Evolutionary conservation across 92 coral and sea anemone species (phyloP), one percentile per base, ranked within the genome.

Genomic region (Epizoanthus ramosus): DNA sequence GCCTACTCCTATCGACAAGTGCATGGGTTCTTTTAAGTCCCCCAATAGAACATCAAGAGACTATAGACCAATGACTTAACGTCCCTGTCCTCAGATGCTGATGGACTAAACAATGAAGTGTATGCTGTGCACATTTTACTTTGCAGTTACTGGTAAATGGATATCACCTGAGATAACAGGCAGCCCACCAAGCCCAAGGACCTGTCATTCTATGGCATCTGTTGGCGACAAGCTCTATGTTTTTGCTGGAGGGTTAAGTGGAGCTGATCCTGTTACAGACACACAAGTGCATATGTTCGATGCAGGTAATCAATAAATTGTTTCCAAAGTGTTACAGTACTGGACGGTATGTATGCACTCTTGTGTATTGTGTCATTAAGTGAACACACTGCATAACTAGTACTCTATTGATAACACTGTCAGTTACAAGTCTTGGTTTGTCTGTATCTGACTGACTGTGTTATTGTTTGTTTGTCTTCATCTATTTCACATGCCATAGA

Each of bases 251-350:
- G 98, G 99, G 45, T 88, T 75, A 52, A 90, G 85, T 69, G 99
- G 99, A 5, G 89, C 99, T 69, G 96, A 93, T 45, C 99, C 99
- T 71, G 98, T 96, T 17, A 85, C 83, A 17, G 98, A 96, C 79
- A 87, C 89, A 21, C 67, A 75, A 63, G 33, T 96, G 79, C 93
- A 96, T 71, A 85, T 92, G 50, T 96, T 82, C 88, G 69, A 96
- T 85, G 96, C 98, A 83, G 97, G 99, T 96, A 74, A 81, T 69
- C 24, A 68, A 3, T 45, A 6, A 23, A 52, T n/a, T 39, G 14
- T 57, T 5, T 25, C 4, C 39, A 24, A 24, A 3, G n/a, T n/a
- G 16, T 65, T 24, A 28, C 31, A 28, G 31, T 28, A 24, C 71
- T 24, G 39, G 21, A 43, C 74, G 8, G 45, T 23, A 70, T 70